Evolutionary conservation across 2,888 invertebrate species (phyloP).

Genomic region (Melanophora roralis): DNA sequence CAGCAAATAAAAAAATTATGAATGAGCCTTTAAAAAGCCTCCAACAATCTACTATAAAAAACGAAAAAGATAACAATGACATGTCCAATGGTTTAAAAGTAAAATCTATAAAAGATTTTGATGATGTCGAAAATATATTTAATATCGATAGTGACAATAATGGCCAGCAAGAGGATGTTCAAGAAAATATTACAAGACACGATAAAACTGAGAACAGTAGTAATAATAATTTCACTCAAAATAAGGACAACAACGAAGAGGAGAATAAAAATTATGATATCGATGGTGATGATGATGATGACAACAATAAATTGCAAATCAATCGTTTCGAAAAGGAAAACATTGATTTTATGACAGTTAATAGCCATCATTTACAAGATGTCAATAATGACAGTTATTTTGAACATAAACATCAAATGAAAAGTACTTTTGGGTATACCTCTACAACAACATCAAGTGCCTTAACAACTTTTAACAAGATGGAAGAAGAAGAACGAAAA

Average conservation of each 20-base stretch:
- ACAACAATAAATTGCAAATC: conserved; percentile 72
- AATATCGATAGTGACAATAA: conserved; percentile 69
- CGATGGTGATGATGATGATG: conserved; percentile 64
- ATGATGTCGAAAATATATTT: conserved; percentile 13
- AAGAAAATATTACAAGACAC: neutral
- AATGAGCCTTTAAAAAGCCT: neutral
- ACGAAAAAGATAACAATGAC: conserved; percentile 5
- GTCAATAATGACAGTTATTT: conserved; percentile 68
- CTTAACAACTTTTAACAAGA: neutral
- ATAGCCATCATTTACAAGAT: conserved; percentile 73
- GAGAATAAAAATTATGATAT: conserved; percentile 65
- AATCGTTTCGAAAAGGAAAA: conserved; percentile 65
- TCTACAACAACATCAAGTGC: neutral
- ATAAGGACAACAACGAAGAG: conserved; percentile 62
- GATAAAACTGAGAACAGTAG: conserved; percentile 16
- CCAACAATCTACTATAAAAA: neutral
- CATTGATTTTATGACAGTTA: conserved; percentile 68
- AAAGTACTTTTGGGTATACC: neutral
- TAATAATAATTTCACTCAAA: conserved; percentile 46
- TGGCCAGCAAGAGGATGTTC: conserved; percentile 8
- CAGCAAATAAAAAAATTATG: neutral
- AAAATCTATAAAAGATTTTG: neutral
- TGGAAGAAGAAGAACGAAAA: conserved; percentile 13
- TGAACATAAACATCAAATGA: conserved; percentile 34
- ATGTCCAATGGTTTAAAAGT: conserved; percentile 1